Conservation (phyloP, 2,797 vertebrate species). For the Perodicticus potto region DNA sequence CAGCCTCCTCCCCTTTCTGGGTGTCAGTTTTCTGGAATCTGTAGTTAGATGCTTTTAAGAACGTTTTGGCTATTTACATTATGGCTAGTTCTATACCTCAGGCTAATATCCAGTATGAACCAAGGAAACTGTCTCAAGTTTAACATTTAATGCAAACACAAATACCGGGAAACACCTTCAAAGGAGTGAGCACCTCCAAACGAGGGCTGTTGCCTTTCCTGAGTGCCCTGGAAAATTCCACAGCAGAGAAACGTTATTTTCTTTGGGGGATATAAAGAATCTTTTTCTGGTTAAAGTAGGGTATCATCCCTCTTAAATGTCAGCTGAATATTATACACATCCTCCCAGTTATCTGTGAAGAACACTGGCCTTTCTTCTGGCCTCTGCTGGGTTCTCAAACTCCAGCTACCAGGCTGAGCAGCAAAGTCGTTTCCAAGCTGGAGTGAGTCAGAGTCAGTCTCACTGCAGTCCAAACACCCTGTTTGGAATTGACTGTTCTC, state of each 20-base stretch:
- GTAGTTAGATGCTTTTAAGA: neutral
- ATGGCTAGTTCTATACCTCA: neutral
- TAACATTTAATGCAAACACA: neutral
- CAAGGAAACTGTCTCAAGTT: slow-evolving; percentile 3
- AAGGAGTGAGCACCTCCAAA: neutral
- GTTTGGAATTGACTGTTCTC: neutral
- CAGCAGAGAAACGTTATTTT: slow-evolving; percentile 42
- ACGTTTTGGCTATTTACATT: neutral
- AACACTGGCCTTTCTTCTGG: neutral
- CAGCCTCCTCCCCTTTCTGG: neutral
- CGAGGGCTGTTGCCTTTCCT: slow-evolving; percentile 55
- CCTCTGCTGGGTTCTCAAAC: neutral
- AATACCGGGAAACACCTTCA: neutral
- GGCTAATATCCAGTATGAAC: neutral
- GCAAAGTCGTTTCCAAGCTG: neutral
- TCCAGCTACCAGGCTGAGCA: neutral
- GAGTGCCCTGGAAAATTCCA: slow-evolving; percentile 62
- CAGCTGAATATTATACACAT: slow-evolving; percentile 51
- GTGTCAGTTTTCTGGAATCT: neutral
- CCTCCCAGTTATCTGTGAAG: slow-evolving; percentile 66
- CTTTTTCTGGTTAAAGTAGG: slow-evolving; percentile 49
- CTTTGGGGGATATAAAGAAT: slow-evolving; percentile 41
- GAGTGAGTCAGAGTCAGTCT: neutral
- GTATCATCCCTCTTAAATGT: slow-evolving; percentile 5
- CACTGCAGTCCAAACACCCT: neutral